phyloP scores from a whole-genome alignment of 2,888 invertebrate genomes.

The Clunio marinus region DNA sequence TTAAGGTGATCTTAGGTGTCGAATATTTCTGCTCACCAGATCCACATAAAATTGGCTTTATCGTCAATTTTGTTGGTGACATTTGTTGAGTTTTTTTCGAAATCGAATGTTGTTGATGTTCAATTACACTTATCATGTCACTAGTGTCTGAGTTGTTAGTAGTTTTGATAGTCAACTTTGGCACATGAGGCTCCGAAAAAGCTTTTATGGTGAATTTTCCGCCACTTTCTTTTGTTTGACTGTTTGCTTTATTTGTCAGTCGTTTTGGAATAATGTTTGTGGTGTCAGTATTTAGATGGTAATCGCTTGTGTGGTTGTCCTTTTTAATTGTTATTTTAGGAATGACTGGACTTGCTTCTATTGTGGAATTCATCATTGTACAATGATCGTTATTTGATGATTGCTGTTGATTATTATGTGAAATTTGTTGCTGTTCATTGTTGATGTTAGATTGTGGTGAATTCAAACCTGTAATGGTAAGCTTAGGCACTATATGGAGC shows the following conservation, averaged over 20 bases:
- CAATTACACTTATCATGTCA: constrained; percentile 46
- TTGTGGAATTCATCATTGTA: constrained; percentile 22
- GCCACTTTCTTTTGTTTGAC: constrained; percentile 40
- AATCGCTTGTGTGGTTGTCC: constrained; percentile 20
- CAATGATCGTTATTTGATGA: constrained; percentile 3
- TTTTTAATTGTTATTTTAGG: constrained; percentile 38
- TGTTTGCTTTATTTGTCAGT: background rate
- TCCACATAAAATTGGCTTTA: constrained; percentile 23
- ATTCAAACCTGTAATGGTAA: constrained; percentile 46
- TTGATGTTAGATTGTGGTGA: constrained; percentile 25
- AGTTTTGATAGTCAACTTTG: constrained; percentile 59
- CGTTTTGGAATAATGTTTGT: constrained; percentile 18
- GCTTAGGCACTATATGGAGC: constrained; percentile 50
- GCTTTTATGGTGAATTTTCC: constrained; percentile 40
- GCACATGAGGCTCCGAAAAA: constrained; percentile 49
- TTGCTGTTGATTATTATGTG: background rate
- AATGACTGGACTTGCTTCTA: constrained; percentile 29
- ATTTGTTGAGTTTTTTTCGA: constrained; percentile 45
- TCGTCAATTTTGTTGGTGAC: constrained; percentile 36
- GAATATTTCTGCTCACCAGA: constrained; percentile 43
- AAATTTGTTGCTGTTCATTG: background rate
- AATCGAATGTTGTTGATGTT: constrained; percentile 48
- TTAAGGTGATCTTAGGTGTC: constrained; percentile 52
- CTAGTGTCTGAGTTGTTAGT: constrained; percentile 49
- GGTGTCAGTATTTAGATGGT: constrained; percentile 24